Evolutionary conservation across 1,140 invertebrate species (phyloP), one percentile per base, ranked within the genome.

Genomic region (Panulirus ornatus): DNA sequence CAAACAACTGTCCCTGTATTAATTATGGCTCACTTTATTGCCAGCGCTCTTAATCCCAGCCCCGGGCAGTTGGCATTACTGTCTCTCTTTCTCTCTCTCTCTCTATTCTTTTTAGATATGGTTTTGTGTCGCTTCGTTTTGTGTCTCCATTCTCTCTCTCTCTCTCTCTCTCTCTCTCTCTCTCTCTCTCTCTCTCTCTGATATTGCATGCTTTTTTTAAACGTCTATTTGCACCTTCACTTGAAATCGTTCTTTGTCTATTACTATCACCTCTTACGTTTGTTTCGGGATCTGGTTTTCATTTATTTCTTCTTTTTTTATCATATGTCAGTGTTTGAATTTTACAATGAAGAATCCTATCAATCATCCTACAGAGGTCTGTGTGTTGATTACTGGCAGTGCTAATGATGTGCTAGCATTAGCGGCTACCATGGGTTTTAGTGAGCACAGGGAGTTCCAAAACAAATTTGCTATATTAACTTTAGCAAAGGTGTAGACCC

Each of bases 11-110:
- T 79, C 44, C 42, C 76, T 47, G 42, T 54, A 79, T 79, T 79
- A 79, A 79, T 79, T 79, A 79, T 79, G 42, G 51, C 51, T 22
- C 5, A 5, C 42, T 51, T 38, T 79, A 79, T 79, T 79, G 76
- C 44, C 34, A 73, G 5, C n/a, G 27, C 34, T 27, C 76, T 79
- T 51, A 79, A 51, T 36, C 34, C 70, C 34, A 19, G 38, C 1
- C n/a, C 22, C 5, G 14, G 5, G 44, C 44, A 6, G 5, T 58
- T n/a, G n/a, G n/a, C n/a, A n/a, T 5, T 58, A 19, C 54, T 19
- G 2, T n/a, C 11, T 14, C 42, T n/a, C 73, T 42, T 16, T 42
- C 70, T 73, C 70, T 34, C 70, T 34, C 70, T 34, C 70, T 73
- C 0, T 73, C 5, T 30, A 0, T 16, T 16, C 30, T 34, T 8